Conservation (phyloP, 2,113 vertebrate genomes). For the Porphyrio hochstetteri region DNA sequence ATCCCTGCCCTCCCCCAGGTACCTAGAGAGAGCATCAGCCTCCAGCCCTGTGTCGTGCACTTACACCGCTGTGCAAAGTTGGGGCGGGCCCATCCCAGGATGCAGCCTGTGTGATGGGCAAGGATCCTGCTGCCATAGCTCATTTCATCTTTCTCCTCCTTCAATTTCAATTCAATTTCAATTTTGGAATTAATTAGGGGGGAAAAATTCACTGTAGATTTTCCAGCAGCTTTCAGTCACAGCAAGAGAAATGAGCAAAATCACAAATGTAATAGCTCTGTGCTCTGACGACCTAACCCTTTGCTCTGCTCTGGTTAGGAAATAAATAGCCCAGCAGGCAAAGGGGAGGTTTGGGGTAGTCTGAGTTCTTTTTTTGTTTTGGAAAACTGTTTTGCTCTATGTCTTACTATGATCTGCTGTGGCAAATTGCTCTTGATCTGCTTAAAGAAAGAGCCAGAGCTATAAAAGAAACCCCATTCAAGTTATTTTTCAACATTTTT, state of each 20-base stretch:
- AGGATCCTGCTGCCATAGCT: background rate
- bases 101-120: background rate
- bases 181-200: background rate
- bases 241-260: background rate
- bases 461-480: background rate
- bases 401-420: background rate
- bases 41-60: fast-evolving
- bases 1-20: background rate
- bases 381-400: background rate
- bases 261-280: background rate
- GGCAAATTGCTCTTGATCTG: background rate
- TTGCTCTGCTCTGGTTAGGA: background rate
- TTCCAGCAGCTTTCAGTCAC: background rate
- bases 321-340: background rate
- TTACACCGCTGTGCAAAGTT: background rate
- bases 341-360: background rate
- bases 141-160: background rate
- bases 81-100: background rate
- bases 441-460: background rate
- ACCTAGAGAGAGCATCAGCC: background rate
- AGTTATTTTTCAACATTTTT: background rate
- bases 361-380: background rate
- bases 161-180: background rate
- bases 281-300: background rate
- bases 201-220: background rate